phyloP scores from a whole-genome alignment of 2,888 invertebrate genomes.

The Marasmarcha lunaedactyla region DNA sequence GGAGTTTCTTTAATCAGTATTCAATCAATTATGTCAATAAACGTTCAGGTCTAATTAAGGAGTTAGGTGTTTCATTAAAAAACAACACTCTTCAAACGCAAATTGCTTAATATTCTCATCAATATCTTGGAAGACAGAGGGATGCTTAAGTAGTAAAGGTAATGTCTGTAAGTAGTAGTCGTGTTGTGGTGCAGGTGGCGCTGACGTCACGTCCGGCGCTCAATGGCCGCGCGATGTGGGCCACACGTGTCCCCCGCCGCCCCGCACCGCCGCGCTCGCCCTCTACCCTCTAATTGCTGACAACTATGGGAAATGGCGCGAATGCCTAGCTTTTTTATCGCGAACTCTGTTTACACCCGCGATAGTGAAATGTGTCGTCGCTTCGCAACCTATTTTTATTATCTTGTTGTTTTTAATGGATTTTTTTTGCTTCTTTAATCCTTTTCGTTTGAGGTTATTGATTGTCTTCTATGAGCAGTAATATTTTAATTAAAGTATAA shows the following conservation, averaged over 20 bases:
- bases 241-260: conserved; percentile 51
- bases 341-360: conserved; percentile 39
- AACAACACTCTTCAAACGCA: too few species aligned
- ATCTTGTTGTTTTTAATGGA: conserved; percentile 4
- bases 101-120: too few species aligned
- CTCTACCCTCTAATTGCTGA: conserved; percentile 54
- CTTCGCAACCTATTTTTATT: conserved; percentile 15
- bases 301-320: conserved; percentile 62
- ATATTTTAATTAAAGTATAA: too few species aligned
- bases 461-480: too few species aligned
- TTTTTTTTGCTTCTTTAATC: not conserved
- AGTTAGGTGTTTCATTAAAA: too few species aligned
- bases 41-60: not conserved
- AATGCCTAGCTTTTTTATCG: conserved; percentile 53
- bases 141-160: too few species aligned
- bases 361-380: conserved; percentile 39
- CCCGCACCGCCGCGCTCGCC: conserved; percentile 22
- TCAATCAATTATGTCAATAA: not conserved
- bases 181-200: conserved; percentile 27
- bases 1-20: conserved; percentile 17
- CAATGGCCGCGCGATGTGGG: conserved; percentile 57
- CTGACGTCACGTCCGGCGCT: conserved; percentile 53
- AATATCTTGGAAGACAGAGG: too few species aligned
- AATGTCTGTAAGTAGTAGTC: too few species aligned
- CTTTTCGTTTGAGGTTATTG: too few species aligned